Evolutionary conservation across 2,113 vertebrate genomes (phyloP).

Genomic region (Pachycephala philippinensis): DNA sequence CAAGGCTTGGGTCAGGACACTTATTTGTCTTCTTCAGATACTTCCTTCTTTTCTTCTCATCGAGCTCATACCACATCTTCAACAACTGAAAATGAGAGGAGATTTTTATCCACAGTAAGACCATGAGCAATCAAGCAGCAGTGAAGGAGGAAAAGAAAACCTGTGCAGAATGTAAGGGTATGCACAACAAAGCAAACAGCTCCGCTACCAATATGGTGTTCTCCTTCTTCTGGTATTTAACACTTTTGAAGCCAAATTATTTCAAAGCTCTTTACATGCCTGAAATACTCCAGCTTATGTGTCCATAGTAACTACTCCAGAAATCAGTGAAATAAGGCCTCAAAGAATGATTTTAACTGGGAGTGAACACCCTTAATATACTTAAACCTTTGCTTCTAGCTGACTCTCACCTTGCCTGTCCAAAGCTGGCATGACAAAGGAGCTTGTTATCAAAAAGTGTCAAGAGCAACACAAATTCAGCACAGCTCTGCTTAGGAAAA

Average conservation of each 20-base stretch:
- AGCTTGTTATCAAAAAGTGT: neutral
- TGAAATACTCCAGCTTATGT: neutral
- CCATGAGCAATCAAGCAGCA: neutral
- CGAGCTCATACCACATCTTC: conserved; percentile 81
- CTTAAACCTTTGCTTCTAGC: neutral
- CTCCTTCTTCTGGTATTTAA: neutral
- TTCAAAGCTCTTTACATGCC: neutral
- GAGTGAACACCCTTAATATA: neutral
- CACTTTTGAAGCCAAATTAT: neutral
- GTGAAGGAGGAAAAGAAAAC: neutral
- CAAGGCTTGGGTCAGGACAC: conserved; percentile 87
- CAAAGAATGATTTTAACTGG: neutral
- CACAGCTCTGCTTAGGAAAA: neutral
- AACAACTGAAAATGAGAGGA: conserved; percentile 71
- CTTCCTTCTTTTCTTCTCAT: conserved; percentile 72
- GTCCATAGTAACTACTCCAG: neutral
- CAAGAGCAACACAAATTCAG: neutral
- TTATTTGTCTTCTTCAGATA: conserved; percentile 78
- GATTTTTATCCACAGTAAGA: neutral
- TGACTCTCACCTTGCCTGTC: neutral
- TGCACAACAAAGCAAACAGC: neutral
- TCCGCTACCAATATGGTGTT: fast-evolving
- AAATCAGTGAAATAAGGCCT: neutral
- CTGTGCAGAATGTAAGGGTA: neutral
- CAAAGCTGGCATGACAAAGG: neutral